These are phyloP conservation scores for Andrena cerasifolii DNA, from an alignment of 1,140 invertebrate genomes.

Conservation along the genomic window DNA sequence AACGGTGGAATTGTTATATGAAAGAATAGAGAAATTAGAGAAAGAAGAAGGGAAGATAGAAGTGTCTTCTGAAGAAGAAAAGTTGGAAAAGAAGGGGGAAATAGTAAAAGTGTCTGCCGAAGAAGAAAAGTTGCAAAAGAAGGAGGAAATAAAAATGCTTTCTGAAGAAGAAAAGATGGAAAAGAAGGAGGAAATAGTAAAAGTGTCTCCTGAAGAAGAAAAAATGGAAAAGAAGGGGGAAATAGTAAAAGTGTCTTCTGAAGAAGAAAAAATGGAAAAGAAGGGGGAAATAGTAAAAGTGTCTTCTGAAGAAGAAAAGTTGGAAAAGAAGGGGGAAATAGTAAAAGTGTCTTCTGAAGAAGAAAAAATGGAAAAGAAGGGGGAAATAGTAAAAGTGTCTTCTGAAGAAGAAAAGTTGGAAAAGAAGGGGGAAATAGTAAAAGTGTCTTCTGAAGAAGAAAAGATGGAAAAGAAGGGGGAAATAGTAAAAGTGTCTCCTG, in stretches of 20 bases:
- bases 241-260: no score
- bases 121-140: neutral
- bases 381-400: neutral
- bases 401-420: neutral
- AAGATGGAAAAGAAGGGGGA: neutral
- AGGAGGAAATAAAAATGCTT: no score
- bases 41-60: constrained; percentile 1
- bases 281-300: neutral
- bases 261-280: neutral
- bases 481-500: neutral
- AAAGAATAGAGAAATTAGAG: neutral
- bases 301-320: neutral
- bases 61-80: neutral
- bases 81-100: neutral
- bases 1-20: neutral
- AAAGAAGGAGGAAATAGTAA: no score
- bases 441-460: no score
- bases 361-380: neutral
- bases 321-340: neutral
- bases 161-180: no score
- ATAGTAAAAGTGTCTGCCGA: no score
- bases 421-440: no score
- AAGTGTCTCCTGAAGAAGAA: neutral
- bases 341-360: neutral
- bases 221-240: no score